A percentile compares a stretch with the other conserved stretches of the same genome.
phyloP scores from a whole-genome alignment of 2,888 invertebrate genomes.

The Heliconius hortense region DNA sequence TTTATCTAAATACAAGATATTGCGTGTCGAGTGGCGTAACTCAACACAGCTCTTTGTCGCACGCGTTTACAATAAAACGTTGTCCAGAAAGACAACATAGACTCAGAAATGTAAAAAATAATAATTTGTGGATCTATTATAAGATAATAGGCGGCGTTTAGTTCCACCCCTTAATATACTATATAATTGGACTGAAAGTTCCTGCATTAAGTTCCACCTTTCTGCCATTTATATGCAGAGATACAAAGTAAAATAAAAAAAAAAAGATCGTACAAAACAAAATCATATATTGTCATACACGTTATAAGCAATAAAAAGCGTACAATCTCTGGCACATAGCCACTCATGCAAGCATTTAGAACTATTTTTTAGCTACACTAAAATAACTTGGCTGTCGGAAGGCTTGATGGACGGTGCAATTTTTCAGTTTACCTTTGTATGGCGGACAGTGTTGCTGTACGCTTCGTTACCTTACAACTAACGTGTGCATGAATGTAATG shows the following conservation, averaged over 20 bases:
- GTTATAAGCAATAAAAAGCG: background rate
- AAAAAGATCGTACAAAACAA: background rate
- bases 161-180: too few species aligned
- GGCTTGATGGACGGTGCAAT: conserved; percentile 8
- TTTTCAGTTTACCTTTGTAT: conserved; percentile 20
- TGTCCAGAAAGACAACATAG: too few species aligned
- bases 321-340: background rate
- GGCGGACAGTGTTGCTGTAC: conserved; percentile 1
- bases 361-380: conserved; percentile 12
- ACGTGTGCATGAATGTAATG: background rate
- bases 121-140: too few species aligned
- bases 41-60: too few species aligned
- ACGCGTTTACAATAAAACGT: too few species aligned
- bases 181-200: too few species aligned
- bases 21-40: too few species aligned
- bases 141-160: too few species aligned
- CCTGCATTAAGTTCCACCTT: too few species aligned
- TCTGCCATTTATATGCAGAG: background rate
- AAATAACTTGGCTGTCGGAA: conserved; percentile 14
- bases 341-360: conserved; percentile 8
- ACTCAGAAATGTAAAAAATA: too few species aligned
- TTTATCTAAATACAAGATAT: too few species aligned
- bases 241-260: background rate
- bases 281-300: background rate
- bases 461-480: conserved; percentile 9